Base-by-base conservation (phyloP, 2,888 invertebrate species). In the Belgica antarctica region DNA sequence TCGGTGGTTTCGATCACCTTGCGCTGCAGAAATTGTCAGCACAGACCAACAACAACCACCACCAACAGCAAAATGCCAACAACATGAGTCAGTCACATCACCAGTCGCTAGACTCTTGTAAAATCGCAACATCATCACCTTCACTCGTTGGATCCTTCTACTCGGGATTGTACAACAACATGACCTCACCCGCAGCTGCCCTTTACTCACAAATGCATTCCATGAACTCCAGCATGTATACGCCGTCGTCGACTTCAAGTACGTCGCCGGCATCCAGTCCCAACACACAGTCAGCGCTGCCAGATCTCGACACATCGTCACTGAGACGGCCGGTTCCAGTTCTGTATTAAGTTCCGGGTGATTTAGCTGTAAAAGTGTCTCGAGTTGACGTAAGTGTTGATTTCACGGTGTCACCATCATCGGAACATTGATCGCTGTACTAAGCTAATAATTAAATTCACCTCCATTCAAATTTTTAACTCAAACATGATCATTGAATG, bases 271-370 rank as follows among this genome's bases (percentile, higher is more conserved):
- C 80, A 24, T 80, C 80, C 24, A 79, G 80, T 66, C 80, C 80
- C 3, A 79, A 79, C 57, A 68, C 68, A 5, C 72, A 61, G 78
- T 62, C 71, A 24, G 63, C 71, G 24, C 52, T 46, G 17, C 61
- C 70, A 8, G 70, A 47, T 0, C 17, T 70, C 2, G 66, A 61
- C 61, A 27, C 47, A 72, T 78, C 76, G 71, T 76, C 78, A 10
- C 73, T 80, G 57, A 75, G 80, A 72, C 75, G 80, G 73, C 80
- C 80, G 34, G 80, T 80, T 24, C 80, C 80, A 72, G 80, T 80
- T 59, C 75, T 80, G 62, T 80, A 80, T 74, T 80, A 78, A 75
- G 69, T 52, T 52, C 52, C 17, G 52, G 52, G 52, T 52, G 41
- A 41, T 41, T 41, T 41, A 41, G 41, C 41, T 41, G 41, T 41